phyloP scores from a whole-genome alignment of 2,113 vertebrate species.

The Hippoglossus stenolepis region DNA sequence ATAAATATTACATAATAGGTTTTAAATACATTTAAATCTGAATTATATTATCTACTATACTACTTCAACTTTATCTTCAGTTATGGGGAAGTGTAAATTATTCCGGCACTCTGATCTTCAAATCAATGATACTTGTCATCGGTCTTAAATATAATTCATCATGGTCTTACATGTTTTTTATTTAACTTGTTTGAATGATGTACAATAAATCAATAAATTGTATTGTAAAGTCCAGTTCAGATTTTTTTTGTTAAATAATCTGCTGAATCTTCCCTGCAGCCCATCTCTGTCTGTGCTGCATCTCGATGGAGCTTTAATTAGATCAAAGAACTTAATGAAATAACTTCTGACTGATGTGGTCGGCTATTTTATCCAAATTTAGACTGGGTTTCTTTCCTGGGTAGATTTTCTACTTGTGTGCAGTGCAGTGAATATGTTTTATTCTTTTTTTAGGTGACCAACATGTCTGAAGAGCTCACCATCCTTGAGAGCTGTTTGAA shows the following conservation, averaged over 20 bases:
- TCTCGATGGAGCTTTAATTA: neutral
- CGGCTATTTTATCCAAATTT: neutral
- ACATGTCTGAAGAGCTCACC: slow-evolving; percentile 96
- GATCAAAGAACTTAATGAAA: neutral
- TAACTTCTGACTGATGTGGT: neutral
- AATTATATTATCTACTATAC: too few relatives aligned
- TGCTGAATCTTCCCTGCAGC: neutral
- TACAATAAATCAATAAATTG: neutral
- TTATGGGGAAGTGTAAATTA: too few relatives aligned
- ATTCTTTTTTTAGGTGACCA: slow-evolving; percentile 87
- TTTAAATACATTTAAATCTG: too few relatives aligned
- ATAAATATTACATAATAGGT: neutral
- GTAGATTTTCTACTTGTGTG: neutral
- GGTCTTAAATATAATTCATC: too few relatives aligned
- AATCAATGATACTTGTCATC: too few relatives aligned
- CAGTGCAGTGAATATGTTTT: slow-evolving; percentile 1
- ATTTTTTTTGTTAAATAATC: neutral
- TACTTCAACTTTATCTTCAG: too few relatives aligned
- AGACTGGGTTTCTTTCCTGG: neutral
- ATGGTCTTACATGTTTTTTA: too few relatives aligned
- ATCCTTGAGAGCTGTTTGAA: slow-evolving; percentile 91
- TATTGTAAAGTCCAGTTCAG: neutral
- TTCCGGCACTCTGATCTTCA: too few relatives aligned
- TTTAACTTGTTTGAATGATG: neutral
- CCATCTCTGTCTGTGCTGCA: neutral